Evolutionary conservation across 1,140 invertebrate genomes (phyloP), one percentile per base, ranked within the genome.

Genomic region (Drosophila nigrodunni): DNA sequence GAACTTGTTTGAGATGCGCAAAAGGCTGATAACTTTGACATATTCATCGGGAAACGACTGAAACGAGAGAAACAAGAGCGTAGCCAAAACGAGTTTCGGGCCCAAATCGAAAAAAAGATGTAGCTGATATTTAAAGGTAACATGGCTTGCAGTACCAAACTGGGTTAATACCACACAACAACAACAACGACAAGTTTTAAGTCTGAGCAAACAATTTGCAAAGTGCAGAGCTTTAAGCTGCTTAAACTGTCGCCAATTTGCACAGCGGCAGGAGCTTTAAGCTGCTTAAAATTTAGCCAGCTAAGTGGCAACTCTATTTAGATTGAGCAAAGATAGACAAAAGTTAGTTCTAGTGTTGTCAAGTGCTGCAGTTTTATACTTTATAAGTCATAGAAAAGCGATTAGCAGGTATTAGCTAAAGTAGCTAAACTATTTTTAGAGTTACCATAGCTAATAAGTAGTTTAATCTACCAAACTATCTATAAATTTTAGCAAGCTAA

Each of bases 11-110:
- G 50, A 39, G 60, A 62, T 71, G 67, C 54, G 67, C 74, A 76
- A 72, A 72, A 71, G 60, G 73, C 65, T 75, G 58, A 75, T 75
- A 73, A 61, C 46, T 71, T 71, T 75, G 73, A 65, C 73, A 75
- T 76, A 71, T 76, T 76, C 54, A 66, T 52, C 74, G 52, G 44
- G 67, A 74, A 39, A 39, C 37, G 71, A 21, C 25, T 52, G 60
- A 50, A 64, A 30, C 37, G 71, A 21, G 39, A 58, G 60, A 50
- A 64, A 41, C 35, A 21, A 60, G 57, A 60, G 58, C 58, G 30
- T 60, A 60, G 15, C 58, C 66, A 39, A 66, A 76, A 76, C 74
- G 21, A 46, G 74, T 73, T 76, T 76, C 25, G 47, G 4, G 60
- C 60, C 58, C 58, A 62, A 73, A 59, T 57, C 34, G n/a, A 65